These are phyloP conservation scores for Leiothrix lutea DNA, from an alignment of 2,113 vertebrate genomes.

Conservation along the genomic window DNA sequence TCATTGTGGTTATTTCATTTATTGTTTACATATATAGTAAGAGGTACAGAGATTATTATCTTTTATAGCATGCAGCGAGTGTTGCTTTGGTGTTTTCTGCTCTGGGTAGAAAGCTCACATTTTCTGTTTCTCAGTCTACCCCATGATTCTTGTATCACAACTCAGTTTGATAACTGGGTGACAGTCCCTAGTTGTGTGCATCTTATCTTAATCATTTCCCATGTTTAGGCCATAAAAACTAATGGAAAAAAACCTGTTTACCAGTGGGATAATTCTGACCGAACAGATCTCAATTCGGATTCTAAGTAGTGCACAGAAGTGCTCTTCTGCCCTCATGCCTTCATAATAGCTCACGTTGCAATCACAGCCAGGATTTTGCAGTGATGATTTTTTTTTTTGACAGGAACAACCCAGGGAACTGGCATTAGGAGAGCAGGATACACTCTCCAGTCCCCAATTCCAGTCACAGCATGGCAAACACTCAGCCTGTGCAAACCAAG, in stretches of 20 bases:
- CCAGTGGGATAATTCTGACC: not conserved
- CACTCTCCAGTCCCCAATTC: not conserved
- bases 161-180: fast-evolving
- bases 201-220: not conserved
- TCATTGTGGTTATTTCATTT: not conserved
- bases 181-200: not conserved
- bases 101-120: not conserved
- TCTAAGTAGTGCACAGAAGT: not conserved
- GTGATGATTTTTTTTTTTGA: not conserved
- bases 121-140: not conserved
- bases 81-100: not conserved
- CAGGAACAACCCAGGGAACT: not conserved
- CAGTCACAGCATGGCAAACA: not conserved
- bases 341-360: not conserved
- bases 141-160: fast-evolving
- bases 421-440: not conserved
- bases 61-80: not conserved
- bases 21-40: not conserved
- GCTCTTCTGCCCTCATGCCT: not conserved
- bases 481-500: not conserved
- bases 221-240: not conserved
- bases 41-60: not conserved
- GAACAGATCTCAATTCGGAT: not conserved
- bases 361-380: not conserved
- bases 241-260: not conserved